Base-by-base conservation (phyloP, 2,113 vertebrate genomes). In the Tenrec ecaudatus region DNA sequence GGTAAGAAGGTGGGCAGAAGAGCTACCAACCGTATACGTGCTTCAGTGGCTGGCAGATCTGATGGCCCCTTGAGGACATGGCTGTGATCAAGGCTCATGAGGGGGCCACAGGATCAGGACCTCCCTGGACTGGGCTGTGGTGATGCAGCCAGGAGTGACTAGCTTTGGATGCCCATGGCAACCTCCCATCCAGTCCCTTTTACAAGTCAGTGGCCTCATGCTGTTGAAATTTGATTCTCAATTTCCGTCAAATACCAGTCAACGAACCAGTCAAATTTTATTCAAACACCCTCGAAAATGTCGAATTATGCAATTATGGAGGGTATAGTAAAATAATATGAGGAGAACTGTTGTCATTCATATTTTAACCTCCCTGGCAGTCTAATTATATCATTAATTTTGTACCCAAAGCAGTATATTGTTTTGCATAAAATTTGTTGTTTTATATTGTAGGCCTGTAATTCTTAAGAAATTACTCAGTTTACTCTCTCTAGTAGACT, bases 201-300 rank as follows among this genome's bases (percentile, higher is more conserved):
- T 97, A 95, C 95, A 95, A 95, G 97, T 98, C 96, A 98, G 98
- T 98, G 78, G 88, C 88, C 97, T 98, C 97, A 97, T 98, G 97
- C 97, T 98, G 98, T 98, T 97, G 96, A 62, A 98, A 98, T 98
- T 98, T 96, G 97, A 98, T 97, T 97, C 97, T 84, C 93, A 0
- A 27, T 95, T 98, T 97, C 97, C 95, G 97, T 98, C 97, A 96
- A 97, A 98, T 5, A 97, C 93, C 97, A 98, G 96, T 96, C 98
- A 97, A 97, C 9, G 97, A 98, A 97, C 95, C 97, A 33, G 97
- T 96, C 95, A 85, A 95, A 89, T 98, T 98, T 97, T 98, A 96
- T 98, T 96, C 98, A 98, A 97, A 98, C 92, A 97, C 96, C 97
- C 98, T 98, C 98, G 98, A 97, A 97, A 97, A 95, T 5, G 62